Evolutionary conservation across 2,113 vertebrate species (phyloP), one percentile per base, ranked within the genome.

Genomic region (Leptobrachium ailaonicum): DNA sequence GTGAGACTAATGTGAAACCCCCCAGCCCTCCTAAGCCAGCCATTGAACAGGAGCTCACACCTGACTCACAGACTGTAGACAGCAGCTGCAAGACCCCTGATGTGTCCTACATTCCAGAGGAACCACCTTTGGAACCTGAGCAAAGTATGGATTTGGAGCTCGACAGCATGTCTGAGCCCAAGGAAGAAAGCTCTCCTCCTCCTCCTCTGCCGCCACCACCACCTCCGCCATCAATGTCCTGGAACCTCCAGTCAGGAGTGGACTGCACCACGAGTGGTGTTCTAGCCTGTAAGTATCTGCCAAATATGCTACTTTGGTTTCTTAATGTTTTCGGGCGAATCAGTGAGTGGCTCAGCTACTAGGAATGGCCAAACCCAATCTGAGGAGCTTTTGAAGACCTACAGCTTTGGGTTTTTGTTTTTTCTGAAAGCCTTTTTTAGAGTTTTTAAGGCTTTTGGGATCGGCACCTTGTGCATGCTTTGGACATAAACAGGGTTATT

Each of bases 51-150:
- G 95, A 94, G 1, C 94, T 96, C 7, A 96, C 95, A 0, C 96
- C 96, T 0, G 95, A 97, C 82, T 98, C 96, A 0, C 96, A 98
- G 90, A 97, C 95, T 0, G 96, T 96, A 32, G 96, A 97, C 85
- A 96, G 95, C 84, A 96, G 95, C 84, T 96, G 95, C 58, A 97
- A 98, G 87, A 96, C 96, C 0, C 95, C 95, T 0, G 96, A 97
- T 11, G 90, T 93, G 4, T 93, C 92, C 14, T 97, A 96, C 82
- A 76, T 94, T 8, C 88, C 88, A 0, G 95, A 96, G 63, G 93
- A 94, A 11, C 85, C 64, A 0, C 84, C 85, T 0, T 70, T 76
- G 0, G 82, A 85, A 0, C 85, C 83, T 9, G 85, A 0, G 84
- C 85, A 13, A n/a, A 85, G 0, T 73, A 69, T 13, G 71, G 87